A percentile compares a stretch with the other conserved stretches of the same genome.
phyloP scores from a whole-genome alignment of 2,113 vertebrate genomes.

The Rissa tridactyla region DNA sequence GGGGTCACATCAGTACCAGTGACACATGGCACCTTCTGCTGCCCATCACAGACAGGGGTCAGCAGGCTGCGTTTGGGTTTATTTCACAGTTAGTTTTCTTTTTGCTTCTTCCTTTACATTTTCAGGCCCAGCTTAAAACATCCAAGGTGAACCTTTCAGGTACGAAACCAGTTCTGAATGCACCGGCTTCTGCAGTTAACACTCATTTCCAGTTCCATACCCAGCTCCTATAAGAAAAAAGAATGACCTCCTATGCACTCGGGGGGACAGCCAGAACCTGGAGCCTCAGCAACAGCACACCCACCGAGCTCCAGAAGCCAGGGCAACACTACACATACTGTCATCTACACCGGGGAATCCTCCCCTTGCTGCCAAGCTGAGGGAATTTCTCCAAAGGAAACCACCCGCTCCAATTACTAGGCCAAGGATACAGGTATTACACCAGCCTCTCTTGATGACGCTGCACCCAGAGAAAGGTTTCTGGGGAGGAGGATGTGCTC shows the following conservation, averaged over 20 bases:
- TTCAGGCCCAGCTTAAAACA: not conserved
- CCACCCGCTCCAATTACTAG: not conserved
- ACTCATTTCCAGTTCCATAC: not conserved
- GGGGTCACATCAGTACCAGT: not conserved
- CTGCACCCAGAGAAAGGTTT: not conserved
- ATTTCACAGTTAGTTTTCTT: not conserved
- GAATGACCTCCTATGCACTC: not conserved
- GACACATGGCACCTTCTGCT: not conserved
- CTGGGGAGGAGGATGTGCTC: constrained; percentile 1
- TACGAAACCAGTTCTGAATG: not conserved
- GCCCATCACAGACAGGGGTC: not conserved
- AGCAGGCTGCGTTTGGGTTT: not conserved
- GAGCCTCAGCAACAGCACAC: not conserved
- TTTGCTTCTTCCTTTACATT: not conserved
- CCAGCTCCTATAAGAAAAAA: not conserved
- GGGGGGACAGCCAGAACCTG: not conserved
- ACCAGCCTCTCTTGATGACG: not conserved
- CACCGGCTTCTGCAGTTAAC: not conserved
- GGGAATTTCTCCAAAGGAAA: not conserved
- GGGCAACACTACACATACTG: not conserved
- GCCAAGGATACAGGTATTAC: not conserved
- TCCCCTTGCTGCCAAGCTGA: not conserved
- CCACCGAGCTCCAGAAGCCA: not conserved
- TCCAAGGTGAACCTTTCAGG: not conserved
- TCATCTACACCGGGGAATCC: not conserved